Evolutionary conservation across 2,888 invertebrate species (phyloP).

Genomic region (Melitaea athalia): DNA sequence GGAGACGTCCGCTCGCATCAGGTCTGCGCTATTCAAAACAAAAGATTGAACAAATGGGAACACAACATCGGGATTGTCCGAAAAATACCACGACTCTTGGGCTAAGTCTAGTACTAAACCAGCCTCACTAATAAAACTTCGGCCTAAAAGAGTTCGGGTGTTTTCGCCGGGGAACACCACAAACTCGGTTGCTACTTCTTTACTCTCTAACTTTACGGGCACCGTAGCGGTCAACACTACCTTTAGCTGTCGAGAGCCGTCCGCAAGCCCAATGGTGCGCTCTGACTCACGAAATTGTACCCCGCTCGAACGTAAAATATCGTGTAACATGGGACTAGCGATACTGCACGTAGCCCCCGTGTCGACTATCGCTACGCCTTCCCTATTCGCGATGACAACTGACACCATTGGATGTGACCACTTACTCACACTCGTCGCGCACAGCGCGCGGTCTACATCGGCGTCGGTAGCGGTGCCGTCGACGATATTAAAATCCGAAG

Average conservation of each 20-base stretch:
- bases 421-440: not conserved
- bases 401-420: constrained; percentile 1
- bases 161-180: constrained; percentile 23
- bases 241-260: constrained; percentile 19
- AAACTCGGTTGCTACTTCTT: constrained; percentile 9
- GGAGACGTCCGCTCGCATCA: constrained; percentile 12
- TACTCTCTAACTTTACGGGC: constrained; percentile 3
- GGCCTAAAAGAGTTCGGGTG: constrained; percentile 23
- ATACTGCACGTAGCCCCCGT: constrained; percentile 28
- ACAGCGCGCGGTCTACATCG: not conserved
- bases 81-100: too few species aligned
- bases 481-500: too few species aligned
- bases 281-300: constrained; percentile 8
- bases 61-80: too few species aligned
- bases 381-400: not conserved
- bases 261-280: constrained; percentile 17
- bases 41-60: too few species aligned
- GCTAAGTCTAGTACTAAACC: too few species aligned
- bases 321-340: constrained; percentile 22
- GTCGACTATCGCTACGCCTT: constrained; percentile 27
- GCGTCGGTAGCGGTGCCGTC: not conserved
- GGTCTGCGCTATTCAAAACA: not conserved
- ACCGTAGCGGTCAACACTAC: constrained; percentile 7
- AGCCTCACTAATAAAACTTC: constrained; percentile 12
- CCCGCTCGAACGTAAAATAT: constrained; percentile 9